Base-by-base conservation (phyloP, 2,113 vertebrate genomes). In the Aspiorhynchus laticeps region DNA sequence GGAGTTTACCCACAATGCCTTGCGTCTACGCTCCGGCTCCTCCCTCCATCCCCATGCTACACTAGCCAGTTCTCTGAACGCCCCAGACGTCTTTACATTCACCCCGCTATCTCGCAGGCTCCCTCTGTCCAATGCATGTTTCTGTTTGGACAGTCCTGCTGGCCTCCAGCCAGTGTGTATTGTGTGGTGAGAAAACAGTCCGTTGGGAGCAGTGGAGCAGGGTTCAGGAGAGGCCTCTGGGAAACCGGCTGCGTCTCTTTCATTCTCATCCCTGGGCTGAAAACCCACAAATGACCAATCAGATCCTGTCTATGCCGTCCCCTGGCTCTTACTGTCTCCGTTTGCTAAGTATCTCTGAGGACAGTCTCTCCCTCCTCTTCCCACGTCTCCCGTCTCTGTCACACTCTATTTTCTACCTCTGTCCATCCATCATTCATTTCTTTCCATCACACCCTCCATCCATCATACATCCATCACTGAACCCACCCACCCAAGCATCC, bases 201-300 rank as follows among this genome's bases (percentile, higher is more conserved):
- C 43, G 26, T 78, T 71, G 33, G 33, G 46, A 81, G 8, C 24
- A 81, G 81, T 1, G 28, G 36, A 26, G 51, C 51, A 82, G 53
- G 21, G 67, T 74, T 81, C 71, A 87, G 38, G 38, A 33, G 69
- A 24, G 48, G 43, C 41, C 67, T 61, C 21, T 43, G 63, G 41
- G 38, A 82, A 85, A 59, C 48, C 26, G 53, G 19, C 41, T 48
- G 10, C 41, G 14, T 83, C 82, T 41, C 69, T 36, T 78, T 83
- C 24, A 71, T 51, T 87, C 51, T 74, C 26, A 51, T 83, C 51
- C n/a, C 46, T 69, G 63, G 76, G 56, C 53, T 53, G 46, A 85
- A 73, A 41, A 83, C 63, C 61, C 67, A 46, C 77, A 82, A 83
- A 87, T 77, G 78, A 71, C 63, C 85, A 87, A 36, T 82, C 59